These are phyloP conservation scores for Acholoe squamosa DNA, from an alignment of 2,888 invertebrate species.

Conservation along the genomic window DNA sequence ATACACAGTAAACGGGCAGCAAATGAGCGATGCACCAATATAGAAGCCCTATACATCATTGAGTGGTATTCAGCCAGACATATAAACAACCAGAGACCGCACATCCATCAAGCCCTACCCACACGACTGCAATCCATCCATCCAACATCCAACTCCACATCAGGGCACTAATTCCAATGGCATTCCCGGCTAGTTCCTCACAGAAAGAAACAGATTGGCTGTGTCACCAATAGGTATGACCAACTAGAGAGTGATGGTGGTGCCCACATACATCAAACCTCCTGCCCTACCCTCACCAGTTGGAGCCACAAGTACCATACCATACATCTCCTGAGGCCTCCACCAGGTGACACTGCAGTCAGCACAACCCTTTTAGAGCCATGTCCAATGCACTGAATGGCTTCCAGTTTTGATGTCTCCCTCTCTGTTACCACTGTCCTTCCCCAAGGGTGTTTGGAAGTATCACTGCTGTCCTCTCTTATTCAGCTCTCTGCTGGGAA, in stretches of 20 bases:
- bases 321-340: conserved; percentile 2
- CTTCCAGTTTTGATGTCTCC: no score
- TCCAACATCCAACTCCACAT: not conserved
- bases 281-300: not conserved
- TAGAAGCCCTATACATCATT: no score
- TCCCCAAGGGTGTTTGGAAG: not conserved
- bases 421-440: not conserved
- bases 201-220: not conserved
- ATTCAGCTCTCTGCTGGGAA: no score
- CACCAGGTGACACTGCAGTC: not conserved
- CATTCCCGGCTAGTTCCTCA: not conserved
- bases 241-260: not conserved
- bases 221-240: not conserved
- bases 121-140: no score
- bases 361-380: not conserved
- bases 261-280: not conserved
- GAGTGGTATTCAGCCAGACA: no score
- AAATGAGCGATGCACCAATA: no score
- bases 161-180: not conserved
- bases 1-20: no score
- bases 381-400: not conserved
- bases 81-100: no score
- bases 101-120: no score
- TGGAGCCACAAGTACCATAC: no score
- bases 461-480: no score